Percentiles rank a stretch among this genome's conserved stretches.
Evolutionary conservation across 1,140 invertebrate genomes (phyloP).

Genomic region (fruit fly (Drosophila melanogaster)): DNA sequence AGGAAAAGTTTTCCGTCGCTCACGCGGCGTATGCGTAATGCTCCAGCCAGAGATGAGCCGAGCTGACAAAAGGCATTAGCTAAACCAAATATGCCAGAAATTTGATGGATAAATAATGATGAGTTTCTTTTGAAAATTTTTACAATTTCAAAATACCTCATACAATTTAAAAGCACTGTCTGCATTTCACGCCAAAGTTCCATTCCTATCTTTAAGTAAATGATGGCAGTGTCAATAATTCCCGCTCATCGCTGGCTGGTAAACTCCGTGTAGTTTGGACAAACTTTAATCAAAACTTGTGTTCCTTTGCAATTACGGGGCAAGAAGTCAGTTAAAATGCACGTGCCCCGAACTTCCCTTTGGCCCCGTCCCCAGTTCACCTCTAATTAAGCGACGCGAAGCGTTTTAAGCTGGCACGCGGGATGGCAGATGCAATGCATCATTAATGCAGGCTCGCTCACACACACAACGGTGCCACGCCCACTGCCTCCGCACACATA

Average conservation of each 20-base stretch:
- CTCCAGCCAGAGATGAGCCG: conserved; percentile 26
- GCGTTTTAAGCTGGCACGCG: conserved; percentile 48
- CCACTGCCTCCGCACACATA: neutral
- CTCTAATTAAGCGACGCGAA: conserved; percentile 70
- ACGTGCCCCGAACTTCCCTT: neutral
- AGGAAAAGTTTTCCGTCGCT: conserved; percentile 51
- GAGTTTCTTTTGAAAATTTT: neutral
- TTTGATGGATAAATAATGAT: too few species aligned
- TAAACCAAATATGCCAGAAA: neutral
- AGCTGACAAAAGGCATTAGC: neutral
- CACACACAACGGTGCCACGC: conserved; percentile 4
- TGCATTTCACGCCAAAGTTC: too few species aligned
- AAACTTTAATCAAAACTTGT: conserved; percentile 79
- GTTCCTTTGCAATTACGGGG: conserved; percentile 66
- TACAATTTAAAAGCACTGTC: too few species aligned
- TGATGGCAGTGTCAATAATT: too few species aligned
- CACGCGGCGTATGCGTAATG: conserved; percentile 63
- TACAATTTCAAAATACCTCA: too few species aligned
- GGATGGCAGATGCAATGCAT: conserved; percentile 55
- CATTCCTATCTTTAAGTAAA: neutral
- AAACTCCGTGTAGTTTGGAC: conserved; percentile 1
- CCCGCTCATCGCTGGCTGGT: conserved; percentile 30
- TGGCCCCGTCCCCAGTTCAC: conserved; percentile 33
- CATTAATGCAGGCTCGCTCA: conserved; percentile 69
- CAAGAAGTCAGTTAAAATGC: conserved; percentile 63